These are phyloP conservation scores for Chaetura pelagica DNA, from an alignment of 2,113 vertebrate genomes.

Conservation along the genomic window DNA sequence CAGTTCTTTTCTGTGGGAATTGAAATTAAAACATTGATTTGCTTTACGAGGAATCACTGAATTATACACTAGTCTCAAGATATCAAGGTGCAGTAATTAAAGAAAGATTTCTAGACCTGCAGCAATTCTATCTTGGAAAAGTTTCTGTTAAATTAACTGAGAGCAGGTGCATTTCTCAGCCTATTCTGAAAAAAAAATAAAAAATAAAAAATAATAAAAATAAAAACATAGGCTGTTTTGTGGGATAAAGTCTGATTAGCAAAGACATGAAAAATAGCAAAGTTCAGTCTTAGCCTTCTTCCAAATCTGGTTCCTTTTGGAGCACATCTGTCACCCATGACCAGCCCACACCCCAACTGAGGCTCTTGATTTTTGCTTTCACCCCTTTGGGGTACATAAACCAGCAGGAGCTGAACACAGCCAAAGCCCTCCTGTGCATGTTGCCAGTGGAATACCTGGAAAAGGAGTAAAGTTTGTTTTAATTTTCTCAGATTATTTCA, in stretches of 20 bases:
- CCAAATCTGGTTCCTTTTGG: neutral
- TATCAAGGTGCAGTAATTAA: slow-evolving; percentile 4
- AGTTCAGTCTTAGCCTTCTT: neutral
- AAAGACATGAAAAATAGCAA: neutral
- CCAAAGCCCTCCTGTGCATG: neutral
- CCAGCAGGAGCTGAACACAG: neutral
- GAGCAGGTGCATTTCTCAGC: neutral
- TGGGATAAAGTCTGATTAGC: neutral
- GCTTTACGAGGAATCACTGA: neutral
- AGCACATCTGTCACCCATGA: neutral
- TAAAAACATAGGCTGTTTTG: neutral
- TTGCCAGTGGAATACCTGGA: neutral
- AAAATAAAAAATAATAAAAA: neutral
- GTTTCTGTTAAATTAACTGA: neutral
- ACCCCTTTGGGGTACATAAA: neutral
- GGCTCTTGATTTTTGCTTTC: neutral
- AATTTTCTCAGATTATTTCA: neutral
- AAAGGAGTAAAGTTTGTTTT: neutral
- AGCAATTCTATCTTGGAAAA: neutral
- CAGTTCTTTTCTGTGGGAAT: neutral
- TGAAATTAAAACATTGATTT: slow-evolving; percentile 16
- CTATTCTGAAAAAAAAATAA: neutral
- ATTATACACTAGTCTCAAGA: neutral
- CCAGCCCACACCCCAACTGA: neutral
- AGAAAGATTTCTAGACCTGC: neutral